These are phyloP conservation scores for Takifugu flavidus DNA, from an alignment of 2,113 vertebrate species.

Conservation along the genomic window DNA sequence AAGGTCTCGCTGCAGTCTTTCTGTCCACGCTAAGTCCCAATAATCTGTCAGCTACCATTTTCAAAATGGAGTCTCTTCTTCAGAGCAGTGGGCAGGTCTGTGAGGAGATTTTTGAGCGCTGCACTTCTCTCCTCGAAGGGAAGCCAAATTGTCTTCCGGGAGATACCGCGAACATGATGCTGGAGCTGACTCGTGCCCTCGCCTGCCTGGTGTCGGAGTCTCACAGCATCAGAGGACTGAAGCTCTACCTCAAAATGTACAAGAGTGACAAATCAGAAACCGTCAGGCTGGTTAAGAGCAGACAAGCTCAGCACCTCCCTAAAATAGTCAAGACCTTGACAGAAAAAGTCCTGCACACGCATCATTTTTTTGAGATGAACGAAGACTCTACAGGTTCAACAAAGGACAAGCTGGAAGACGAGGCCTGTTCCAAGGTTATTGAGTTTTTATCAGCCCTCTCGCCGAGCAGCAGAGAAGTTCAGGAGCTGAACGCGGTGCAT, in stretches of 20 bases:
- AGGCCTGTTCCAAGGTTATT: slow-evolving; percentile 50
- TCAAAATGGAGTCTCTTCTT: slow-evolving; percentile 79
- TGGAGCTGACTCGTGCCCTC: slow-evolving; percentile 81
- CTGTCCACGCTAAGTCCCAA: slow-evolving; percentile 80
- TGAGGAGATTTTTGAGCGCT: slow-evolving; percentile 75
- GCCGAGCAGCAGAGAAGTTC: slow-evolving; percentile 55
- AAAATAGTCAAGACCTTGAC: slow-evolving; percentile 71
- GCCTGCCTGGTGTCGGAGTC: slow-evolving; percentile 76
- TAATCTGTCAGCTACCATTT: slow-evolving; percentile 77
- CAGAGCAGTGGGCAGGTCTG: slow-evolving; percentile 63
- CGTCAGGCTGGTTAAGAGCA: slow-evolving; percentile 63
- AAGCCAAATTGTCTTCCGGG: slow-evolving; percentile 26
- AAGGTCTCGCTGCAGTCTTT: slow-evolving; percentile 79
- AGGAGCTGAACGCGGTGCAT: slow-evolving; percentile 65
- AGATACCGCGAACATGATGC: slow-evolving; percentile 53
- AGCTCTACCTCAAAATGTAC: slow-evolving; percentile 81
- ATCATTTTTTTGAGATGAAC: slow-evolving; percentile 29
- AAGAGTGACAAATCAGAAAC: slow-evolving; percentile 56
- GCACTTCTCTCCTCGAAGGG: slow-evolving; percentile 71
- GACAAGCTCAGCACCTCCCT: slow-evolving; percentile 79
- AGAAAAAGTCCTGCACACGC: slow-evolving; percentile 39
- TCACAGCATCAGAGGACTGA: slow-evolving; percentile 50
- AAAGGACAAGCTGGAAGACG: slow-evolving; percentile 12
- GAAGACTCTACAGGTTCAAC: slow-evolving; percentile 2
- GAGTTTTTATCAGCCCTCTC: slow-evolving; percentile 77